phyloP scores from a whole-genome alignment of 2,797 vertebrate species.

The Oreortyx pictus region DNA sequence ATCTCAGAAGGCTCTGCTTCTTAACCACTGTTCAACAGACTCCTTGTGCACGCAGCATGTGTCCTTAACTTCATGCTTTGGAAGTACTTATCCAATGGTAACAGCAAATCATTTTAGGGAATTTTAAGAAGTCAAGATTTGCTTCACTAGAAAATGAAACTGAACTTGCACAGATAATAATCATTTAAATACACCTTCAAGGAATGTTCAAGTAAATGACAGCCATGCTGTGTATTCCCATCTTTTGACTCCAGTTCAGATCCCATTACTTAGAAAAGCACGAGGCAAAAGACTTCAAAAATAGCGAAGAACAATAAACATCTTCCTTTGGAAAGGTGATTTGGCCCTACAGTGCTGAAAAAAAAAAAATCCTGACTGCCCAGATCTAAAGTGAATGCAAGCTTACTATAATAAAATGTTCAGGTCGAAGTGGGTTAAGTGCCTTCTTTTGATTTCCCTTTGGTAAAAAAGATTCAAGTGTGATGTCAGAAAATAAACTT shows the following conservation, averaged over 20 bases:
- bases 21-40: not conserved
- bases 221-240: not conserved
- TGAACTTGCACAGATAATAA: not conserved
- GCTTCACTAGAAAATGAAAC: not conserved
- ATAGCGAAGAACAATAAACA: not conserved
- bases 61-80: not conserved
- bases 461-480: not conserved
- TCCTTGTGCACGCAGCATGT: not conserved
- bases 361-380: not conserved
- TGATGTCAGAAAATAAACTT: not conserved
- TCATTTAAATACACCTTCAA: not conserved
- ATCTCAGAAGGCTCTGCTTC: not conserved
- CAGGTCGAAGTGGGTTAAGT: not conserved
- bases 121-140: not conserved
- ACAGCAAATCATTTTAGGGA: not conserved
- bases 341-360: not conserved
- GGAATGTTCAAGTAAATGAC: not conserved
- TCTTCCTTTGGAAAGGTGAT: not conserved
- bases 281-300: not conserved
- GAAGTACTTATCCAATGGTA: not conserved
- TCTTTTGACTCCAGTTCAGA: not conserved
- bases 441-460: not conserved
- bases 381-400: not conserved
- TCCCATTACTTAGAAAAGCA: not conserved
- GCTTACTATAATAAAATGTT: not conserved